Evolutionary conservation across 1,140 invertebrate species (phyloP).

Genomic region (Anoplophora glabripennis): DNA sequence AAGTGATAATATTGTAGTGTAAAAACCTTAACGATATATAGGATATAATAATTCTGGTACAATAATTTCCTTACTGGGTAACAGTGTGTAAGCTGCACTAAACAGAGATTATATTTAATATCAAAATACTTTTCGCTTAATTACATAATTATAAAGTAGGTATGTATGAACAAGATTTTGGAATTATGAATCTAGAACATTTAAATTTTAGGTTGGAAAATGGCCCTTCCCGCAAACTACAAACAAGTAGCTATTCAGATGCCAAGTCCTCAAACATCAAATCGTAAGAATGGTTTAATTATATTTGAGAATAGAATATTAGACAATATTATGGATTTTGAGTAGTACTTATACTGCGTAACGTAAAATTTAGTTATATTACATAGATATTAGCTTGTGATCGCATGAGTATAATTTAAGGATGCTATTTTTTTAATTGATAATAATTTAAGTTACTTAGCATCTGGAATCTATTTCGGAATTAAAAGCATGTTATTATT

Average conservation of each 20-base stretch:
- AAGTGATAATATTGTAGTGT: no score
- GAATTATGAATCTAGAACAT: no score
- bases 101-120: no score
- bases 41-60: no score
- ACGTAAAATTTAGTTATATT: conserved; percentile 28
- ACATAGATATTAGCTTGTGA: conserved; percentile 29
- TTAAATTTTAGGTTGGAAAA: conserved; percentile 35
- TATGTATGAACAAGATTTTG: no score
- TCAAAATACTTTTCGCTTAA: no score
- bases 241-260: conserved; percentile 70
- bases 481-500: conserved; percentile 26
- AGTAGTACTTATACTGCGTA: conserved; percentile 15
- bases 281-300: conserved; percentile 47
- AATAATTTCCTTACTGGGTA: no score
- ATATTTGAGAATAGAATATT: conserved; percentile 16
- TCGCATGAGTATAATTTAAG: conserved; percentile 30
- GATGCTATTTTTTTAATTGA: conserved; percentile 5
- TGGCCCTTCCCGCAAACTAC: conserved; percentile 72
- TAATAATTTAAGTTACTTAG: conserved; percentile 4
- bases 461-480: conserved; percentile 19
- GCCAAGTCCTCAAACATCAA: conserved; percentile 52
- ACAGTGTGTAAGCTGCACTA: no score
- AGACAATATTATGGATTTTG: conserved; percentile 15
- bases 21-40: no score
- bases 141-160: no score